Base-by-base conservation (phyloP, 1,140 invertebrate genomes). In the Cotesia chilonis region DNA sequence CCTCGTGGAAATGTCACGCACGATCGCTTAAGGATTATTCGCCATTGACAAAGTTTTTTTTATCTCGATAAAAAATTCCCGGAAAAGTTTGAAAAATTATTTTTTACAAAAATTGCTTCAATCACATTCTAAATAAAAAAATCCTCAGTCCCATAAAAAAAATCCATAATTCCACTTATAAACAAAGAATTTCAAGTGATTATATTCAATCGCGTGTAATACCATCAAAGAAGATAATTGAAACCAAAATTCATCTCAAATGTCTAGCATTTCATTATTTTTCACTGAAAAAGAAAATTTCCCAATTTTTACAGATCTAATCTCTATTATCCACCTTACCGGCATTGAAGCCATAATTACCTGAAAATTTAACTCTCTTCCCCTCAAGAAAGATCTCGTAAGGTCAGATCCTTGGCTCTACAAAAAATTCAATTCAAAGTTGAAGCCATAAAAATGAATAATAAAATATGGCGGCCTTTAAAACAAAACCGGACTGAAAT, bases 401-500 rank as follows among this genome's bases (percentile, higher is more conserved):
- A 28, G 28, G 28, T 28, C 28, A 28, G 28, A 28, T 28, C 28
- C 28, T 28, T 28, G 28, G 28, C 28, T 28, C 28, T 28, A 52
- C 47, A 52, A 52, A 52, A 52, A 52, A 52, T 28, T 28, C 28
- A 28, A 28, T 28, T 28, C 28, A 28, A 66, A 66, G 63, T 64
- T 54, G 20, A 59, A 59, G 61, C 61, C 64, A 61, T 51, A 60
- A 67, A 55, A 69, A 68, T 75, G 74, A 68, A 70, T 76, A 72
- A 75, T 76, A 75, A 75, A 76, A 73, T 72, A 75, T 76, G 71
- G 68, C 70, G 66, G 63, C 69, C 73, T 76, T 75, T 73, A 68
- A 69, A 76, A 75, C 77, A 74, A 74, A 74, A 74, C 41, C 73
- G 73, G 72, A 77, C 74, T 74, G 67, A 63, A 69, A 73, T 14